These are phyloP conservation scores for Percina caprodes DNA, from an alignment of 2,113 vertebrate species.

Conservation along the genomic window DNA sequence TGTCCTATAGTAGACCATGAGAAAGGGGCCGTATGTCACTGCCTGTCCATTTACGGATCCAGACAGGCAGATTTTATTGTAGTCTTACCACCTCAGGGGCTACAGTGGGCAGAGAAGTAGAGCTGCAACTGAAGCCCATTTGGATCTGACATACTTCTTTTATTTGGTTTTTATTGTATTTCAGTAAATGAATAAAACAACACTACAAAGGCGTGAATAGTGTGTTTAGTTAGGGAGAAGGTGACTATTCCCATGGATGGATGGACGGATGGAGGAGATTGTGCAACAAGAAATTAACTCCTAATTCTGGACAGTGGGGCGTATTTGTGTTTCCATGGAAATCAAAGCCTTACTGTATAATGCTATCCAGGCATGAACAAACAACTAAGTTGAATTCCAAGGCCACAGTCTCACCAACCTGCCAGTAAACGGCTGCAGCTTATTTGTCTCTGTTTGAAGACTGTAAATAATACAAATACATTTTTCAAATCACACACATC, in stretches of 20 bases:
- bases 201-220: background rate
- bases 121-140: background rate
- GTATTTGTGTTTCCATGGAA: background rate
- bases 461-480: slow-evolving; percentile 1
- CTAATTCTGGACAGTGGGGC: background rate
- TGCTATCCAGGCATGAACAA: background rate
- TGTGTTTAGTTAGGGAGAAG: background rate
- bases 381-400: slow-evolving; percentile 14
- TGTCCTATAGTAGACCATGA: slow-evolving; percentile 34
- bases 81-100: slow-evolving; percentile 23
- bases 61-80: slow-evolving; percentile 46
- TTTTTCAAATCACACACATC: slow-evolving; percentile 2
- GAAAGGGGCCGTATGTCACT: slow-evolving; percentile 35
- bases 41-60: slow-evolving; percentile 19
- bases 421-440: background rate
- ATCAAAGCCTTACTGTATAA: background rate
- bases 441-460: slow-evolving; percentile 5
- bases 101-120: slow-evolving; percentile 7
- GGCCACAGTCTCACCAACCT: background rate
- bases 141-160: slow-evolving; percentile 19
- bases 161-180: background rate
- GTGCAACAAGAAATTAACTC: background rate
- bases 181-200: slow-evolving; percentile 1
- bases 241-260: background rate
- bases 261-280: no score